Conservation (phyloP, 2,113 vertebrate species). For the Pao palembangensis region DNA sequence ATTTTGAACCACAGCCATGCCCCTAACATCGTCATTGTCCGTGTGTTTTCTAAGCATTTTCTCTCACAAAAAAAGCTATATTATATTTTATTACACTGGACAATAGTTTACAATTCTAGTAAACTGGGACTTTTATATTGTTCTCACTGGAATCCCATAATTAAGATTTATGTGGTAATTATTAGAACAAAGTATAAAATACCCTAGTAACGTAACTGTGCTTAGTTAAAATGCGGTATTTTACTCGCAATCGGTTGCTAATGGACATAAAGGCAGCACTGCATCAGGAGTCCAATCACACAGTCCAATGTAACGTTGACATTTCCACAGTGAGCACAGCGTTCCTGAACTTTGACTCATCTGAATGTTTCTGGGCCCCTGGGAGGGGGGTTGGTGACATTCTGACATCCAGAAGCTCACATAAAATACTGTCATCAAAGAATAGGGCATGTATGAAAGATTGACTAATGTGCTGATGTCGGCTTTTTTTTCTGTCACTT, state of each 20-base stretch:
- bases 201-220: too few species aligned
- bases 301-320: conserved; percentile 27
- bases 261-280: too few species aligned
- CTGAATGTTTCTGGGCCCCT: conserved; percentile 30
- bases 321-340: conserved; percentile 22
- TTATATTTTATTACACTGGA: too few species aligned
- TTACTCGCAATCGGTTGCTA: too few species aligned
- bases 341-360: conserved; percentile 51
- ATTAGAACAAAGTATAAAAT: too few species aligned
- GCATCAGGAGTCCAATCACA: conserved; percentile 16
- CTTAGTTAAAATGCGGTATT: too few species aligned
- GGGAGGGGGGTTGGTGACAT: background rate
- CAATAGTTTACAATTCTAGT: too few species aligned
- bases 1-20: conserved; percentile 39
- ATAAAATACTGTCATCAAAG: conserved; percentile 34
- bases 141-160: too few species aligned
- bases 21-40: background rate
- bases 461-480: conserved; percentile 38
- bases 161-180: too few species aligned
- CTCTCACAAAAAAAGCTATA: too few species aligned
- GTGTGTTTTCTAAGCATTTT: too few species aligned
- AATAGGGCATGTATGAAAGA: conserved; percentile 17
- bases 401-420: conserved; percentile 55
- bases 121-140: too few species aligned
- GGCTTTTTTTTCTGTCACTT: conserved; percentile 17